Evolutionary conservation across 2,797 vertebrate genomes (phyloP), one percentile per base, ranked within the genome.

Genomic region (Synaphobranchus kaupii): DNA sequence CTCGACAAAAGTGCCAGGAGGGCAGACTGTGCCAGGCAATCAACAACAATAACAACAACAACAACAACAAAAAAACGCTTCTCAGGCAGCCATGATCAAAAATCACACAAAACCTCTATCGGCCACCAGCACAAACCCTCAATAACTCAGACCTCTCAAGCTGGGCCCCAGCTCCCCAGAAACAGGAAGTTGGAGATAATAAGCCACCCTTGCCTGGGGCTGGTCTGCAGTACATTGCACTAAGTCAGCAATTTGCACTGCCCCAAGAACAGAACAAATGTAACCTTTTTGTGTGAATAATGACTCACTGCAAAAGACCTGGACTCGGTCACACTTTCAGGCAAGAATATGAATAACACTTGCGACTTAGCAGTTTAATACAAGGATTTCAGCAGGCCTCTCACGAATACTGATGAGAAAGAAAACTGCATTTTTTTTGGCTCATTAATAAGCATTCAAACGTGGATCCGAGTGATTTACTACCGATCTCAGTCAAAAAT

Each of bases 271-370:
- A 25, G 78, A 25, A 81, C 47, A 20, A 81, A 81, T 22, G 6
- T 81, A 44, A 48, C 44, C 44, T 50, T 50, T 81, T 81, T 81
- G 17, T 48, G 22, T 81, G 78, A 78, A 78, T 44, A 78, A 81
- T 50, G 44, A 50, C 78, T 44, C 22, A 9, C 22, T 25, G 6
- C 20, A 81, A 31, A 47, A 81, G 78, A n/a, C 73, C 39, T 22
- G 15, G 68, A 73, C 34, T 78, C 39, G 2, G 34, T 78, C 39
- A 3, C 3, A 80, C 39, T 44, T 47, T 80, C 44, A 50, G 44
- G 25, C 78, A 81, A 47, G 78, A 4, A 81, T 50, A 50, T 81
- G 48, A 81, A 50, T 48, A 81, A 81, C 10, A 50, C 44, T 47
- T 25, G 44, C 50, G 78, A 81, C 44, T 81, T 80, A 20, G 13